Percentiles rank a stretch among this genome's conserved stretches.
Conservation (phyloP, 2,888 invertebrate genomes). For the Trichopoda pennipes region DNA sequence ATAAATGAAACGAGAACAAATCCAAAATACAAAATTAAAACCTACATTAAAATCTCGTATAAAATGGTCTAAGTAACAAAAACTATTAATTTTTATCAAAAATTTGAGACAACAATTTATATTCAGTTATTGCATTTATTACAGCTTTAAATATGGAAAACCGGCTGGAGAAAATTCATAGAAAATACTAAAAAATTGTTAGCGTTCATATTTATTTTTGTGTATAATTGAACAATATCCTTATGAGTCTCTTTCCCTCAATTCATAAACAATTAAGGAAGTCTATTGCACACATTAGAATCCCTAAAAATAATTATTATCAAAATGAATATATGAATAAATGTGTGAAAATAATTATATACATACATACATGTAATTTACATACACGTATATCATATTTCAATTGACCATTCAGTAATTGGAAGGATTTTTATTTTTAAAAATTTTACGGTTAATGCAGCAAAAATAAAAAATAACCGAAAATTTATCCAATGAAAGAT, state of each 20-base stretch:
- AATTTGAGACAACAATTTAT: too few species aligned
- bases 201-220: too few species aligned
- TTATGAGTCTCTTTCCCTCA: background rate
- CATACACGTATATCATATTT: conserved; percentile 32
- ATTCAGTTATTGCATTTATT: too few species aligned
- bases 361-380: background rate
- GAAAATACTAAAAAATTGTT: too few species aligned
- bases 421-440: conserved; percentile 52
- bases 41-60: too few species aligned
- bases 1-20: too few species aligned
- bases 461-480: conserved; percentile 36
- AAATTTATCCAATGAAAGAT: conserved; percentile 49
- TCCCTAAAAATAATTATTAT: conserved; percentile 23
- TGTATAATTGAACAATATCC: background rate
- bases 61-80: too few species aligned
- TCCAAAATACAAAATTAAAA: too few species aligned
- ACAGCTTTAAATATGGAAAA: too few species aligned
- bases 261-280: background rate
- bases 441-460: conserved; percentile 21
- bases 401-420: conserved; percentile 67
- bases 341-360: too few species aligned
- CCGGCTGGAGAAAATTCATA: too few species aligned
- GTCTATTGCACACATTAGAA: background rate
- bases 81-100: too few species aligned
- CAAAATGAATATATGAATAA: conserved; percentile 1